Base-by-base conservation (phyloP, 2,888 invertebrate species). In the Escarpia spicata region DNA sequence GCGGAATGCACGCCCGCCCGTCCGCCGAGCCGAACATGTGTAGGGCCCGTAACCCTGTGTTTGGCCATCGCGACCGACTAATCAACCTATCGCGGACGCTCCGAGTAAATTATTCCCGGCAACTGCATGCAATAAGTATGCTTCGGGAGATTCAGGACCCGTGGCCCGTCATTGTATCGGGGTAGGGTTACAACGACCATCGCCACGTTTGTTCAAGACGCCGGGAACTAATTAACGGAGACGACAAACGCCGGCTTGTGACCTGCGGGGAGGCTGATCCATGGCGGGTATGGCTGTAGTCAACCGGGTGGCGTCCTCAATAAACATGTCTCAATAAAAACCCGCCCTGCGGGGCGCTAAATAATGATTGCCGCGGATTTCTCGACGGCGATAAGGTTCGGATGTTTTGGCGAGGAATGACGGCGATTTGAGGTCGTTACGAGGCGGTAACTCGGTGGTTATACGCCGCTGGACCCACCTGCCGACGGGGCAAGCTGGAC, bases 291-390 rank as follows among this genome's bases (percentile, higher is more conserved):
- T 6, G 75, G n/a, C 19, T n/a, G 52, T 15, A 15, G 52, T 15
- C 52, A 15, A 52, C 52, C 0, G 75, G 75, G 75, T 75, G 75
- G 75, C 75, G 75, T n/a, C 75, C 75, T 75, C 75, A 75, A 75
- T 75, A 75, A 75, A 75, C 75, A 75, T 75, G 75, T 75, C 75
- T 75, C 75, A 75, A 75, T 75, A 75, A 75, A 75, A 75, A 75
- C 75, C 26, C 2, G n/a, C 75, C 26, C 75, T 26, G 75, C 75
- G 26, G 75, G 75, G 75, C 6, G 75, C 75, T 75, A 75, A 75
- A 26, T 75, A 75, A 75, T 75, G 75, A 75, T 52, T 52, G 52
- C 52, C 4, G 52, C 10, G 52, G 52, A 52, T 26, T 26, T 75
- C 75, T 19, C 75, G 26, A 26, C 75, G 19, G 6, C 26, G 75